Evolutionary conservation across 1,140 invertebrate species (phyloP).

Genomic region (Apis dorsata): DNA sequence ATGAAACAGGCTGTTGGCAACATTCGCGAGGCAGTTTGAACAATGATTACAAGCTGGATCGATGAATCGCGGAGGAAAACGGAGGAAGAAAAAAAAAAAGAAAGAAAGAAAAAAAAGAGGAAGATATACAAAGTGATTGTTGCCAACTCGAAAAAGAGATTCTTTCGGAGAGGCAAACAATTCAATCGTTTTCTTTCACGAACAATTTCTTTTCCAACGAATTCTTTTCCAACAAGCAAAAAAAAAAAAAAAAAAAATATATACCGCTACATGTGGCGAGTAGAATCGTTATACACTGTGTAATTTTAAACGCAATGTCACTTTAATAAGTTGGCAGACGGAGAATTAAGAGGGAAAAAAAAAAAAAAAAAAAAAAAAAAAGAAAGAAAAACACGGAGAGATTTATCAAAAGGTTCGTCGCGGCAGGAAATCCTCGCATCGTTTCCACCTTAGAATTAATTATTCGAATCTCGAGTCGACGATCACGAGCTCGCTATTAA

Average conservation of each 20-base stretch:
- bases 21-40: neutral
- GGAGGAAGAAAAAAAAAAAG: neutral
- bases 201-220: neutral
- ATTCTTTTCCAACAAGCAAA: neutral
- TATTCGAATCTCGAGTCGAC: conserved; percentile 3
- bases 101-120: neutral
- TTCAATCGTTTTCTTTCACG: neutral
- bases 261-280: too few relatives aligned
- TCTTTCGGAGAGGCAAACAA: neutral
- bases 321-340: neutral
- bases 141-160: neutral
- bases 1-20: neutral
- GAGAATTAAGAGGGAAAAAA: neutral
- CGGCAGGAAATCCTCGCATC: conserved; percentile 13
- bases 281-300: too few relatives aligned
- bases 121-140: neutral
- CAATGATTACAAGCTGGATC: neutral
- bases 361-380: too few relatives aligned
- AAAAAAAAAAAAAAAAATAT: too few relatives aligned
- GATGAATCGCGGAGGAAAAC: neutral
- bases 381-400: too few relatives aligned
- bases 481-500: too few relatives aligned
- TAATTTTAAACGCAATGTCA: neutral
- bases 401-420: neutral
- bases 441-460: conserved; percentile 37